These are phyloP conservation scores for Agrochola circellaris DNA, from an alignment of 2,888 invertebrate genomes.

Conservation along the genomic window DNA sequence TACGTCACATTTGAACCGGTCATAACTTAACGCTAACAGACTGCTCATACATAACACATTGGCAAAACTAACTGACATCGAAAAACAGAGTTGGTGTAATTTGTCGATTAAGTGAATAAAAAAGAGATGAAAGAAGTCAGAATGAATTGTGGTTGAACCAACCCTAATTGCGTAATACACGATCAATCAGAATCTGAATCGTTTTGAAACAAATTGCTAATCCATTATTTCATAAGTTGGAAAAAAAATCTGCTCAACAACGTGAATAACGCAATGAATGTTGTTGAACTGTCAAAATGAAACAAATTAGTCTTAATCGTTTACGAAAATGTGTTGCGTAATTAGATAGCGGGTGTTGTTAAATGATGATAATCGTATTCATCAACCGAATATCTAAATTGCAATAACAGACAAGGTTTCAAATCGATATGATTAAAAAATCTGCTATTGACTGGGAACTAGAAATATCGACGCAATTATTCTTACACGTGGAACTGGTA, in stretches of 20 bases:
- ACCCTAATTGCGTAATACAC: too few relatives aligned
- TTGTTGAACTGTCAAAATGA: too few relatives aligned
- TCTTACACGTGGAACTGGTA: neutral
- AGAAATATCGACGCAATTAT: neutral
- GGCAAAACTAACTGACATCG: neutral
- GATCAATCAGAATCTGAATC: too few relatives aligned
- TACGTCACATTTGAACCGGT: conserved; percentile 43
- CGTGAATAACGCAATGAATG: too few relatives aligned
- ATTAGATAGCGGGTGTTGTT: neutral
- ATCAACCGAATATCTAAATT: neutral
- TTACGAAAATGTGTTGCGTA: too few relatives aligned
- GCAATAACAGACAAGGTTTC: neutral
- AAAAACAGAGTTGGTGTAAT: neutral
- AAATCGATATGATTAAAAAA: neutral
- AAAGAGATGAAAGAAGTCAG: neutral
- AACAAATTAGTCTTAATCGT: too few relatives aligned
- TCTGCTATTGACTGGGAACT: neutral
- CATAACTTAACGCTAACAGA: conserved; percentile 21
- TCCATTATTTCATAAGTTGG: too few relatives aligned
- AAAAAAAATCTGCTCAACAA: too few relatives aligned
- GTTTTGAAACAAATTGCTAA: too few relatives aligned
- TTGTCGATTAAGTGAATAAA: neutral
- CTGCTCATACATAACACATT: neutral
- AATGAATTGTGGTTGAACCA: neutral
- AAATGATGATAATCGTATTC: too few relatives aligned